Evolutionary conservation across 2,888 invertebrate genomes (phyloP).

Genomic region (Melitaea athalia): DNA sequence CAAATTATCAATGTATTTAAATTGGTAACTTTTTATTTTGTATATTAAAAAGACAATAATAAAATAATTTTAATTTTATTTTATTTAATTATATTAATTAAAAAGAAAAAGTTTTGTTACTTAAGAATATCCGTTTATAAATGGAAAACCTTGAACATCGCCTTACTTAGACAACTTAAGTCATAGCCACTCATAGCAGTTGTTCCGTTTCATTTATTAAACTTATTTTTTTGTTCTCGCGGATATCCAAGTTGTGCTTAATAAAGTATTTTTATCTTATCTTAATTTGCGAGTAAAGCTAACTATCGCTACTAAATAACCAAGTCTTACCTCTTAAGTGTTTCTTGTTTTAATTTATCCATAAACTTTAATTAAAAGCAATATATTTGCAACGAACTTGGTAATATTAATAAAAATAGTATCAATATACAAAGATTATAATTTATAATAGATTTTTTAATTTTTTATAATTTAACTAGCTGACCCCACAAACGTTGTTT

Average conservation of each 20-base stretch:
- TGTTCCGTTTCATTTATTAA: background rate
- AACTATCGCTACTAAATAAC: background rate
- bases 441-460: too few relatives aligned
- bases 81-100: too few relatives aligned
- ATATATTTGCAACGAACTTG: background rate
- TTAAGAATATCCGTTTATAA: too few relatives aligned
- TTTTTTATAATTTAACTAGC: background rate
- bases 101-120: too few relatives aligned
- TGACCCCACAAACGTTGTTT: too few relatives aligned
- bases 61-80: too few relatives aligned
- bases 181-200: background rate
- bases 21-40: too few relatives aligned
- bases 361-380: background rate
- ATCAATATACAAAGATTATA: too few relatives aligned
- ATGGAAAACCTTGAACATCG: too few relatives aligned
- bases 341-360: background rate
- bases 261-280: background rate
- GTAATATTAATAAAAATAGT: background rate
- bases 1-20: too few relatives aligned
- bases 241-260: background rate
- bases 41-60: too few relatives aligned
- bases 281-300: background rate
- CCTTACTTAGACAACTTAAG: too few relatives aligned
- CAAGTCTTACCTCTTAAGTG: background rate
- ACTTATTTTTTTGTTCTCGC: background rate